phyloP scores from a whole-genome alignment of 2,888 invertebrate species.

The Patella pellucida region DNA sequence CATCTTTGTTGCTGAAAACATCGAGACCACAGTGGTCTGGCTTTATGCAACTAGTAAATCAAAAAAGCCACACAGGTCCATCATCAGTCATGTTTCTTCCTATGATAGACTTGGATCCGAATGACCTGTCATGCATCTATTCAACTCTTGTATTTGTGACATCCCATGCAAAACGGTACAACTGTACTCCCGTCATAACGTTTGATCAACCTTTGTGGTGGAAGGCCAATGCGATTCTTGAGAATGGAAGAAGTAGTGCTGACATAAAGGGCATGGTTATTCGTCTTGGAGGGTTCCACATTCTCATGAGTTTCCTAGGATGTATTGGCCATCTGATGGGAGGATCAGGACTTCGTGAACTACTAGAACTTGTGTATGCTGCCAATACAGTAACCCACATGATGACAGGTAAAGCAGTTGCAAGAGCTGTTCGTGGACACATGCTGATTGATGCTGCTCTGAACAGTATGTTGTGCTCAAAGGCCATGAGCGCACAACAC shows the following conservation, averaged over 20 bases:
- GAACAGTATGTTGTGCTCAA: no score
- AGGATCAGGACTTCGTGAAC: conserved; percentile 42
- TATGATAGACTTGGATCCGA: conserved; percentile 36
- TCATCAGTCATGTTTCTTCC: conserved; percentile 34
- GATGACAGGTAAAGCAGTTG: conserved; percentile 43
- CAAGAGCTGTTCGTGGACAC: conserved; percentile 12
- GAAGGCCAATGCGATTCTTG: conserved; percentile 36
- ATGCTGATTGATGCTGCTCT: no score
- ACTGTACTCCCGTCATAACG: conserved; percentile 35
- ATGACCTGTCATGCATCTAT: conserved; percentile 37
- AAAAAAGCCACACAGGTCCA: no score
- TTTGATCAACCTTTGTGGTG: conserved; percentile 45
- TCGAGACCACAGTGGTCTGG: no score
- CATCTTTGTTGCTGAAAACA: no score
- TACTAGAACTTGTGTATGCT: conserved; percentile 43
- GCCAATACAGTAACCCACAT: conserved; percentile 44
- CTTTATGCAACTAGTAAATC: conserved; percentile 30
- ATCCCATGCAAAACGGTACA: conserved; percentile 16
- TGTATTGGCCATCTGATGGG: conserved; percentile 44
- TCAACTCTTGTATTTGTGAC: conserved; percentile 32
- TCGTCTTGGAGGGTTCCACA: conserved; percentile 34
- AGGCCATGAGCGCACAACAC: no score
- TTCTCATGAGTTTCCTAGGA: conserved; percentile 44
- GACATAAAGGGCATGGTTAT: conserved; percentile 27
- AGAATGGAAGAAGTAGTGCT: conserved; percentile 19